Evolutionary conservation across 2,797 vertebrate genomes (phyloP), one percentile per base, ranked within the genome.

Genomic region (Microctenopoma steveboyesi): DNA sequence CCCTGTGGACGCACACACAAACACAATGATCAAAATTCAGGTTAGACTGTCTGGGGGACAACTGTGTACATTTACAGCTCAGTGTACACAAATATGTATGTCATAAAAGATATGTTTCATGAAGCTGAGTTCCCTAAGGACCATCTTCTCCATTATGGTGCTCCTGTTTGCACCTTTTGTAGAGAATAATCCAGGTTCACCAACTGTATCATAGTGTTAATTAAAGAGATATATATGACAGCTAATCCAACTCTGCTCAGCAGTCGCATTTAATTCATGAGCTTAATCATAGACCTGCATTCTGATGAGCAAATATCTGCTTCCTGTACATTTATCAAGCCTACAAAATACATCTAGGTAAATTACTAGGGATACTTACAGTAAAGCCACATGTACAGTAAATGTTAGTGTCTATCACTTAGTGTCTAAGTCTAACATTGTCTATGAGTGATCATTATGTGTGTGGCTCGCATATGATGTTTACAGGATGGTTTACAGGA

Each of bases 1-100:
- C 95, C 87, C 96, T 98, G 61, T 7, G 0, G 18, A 18, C 33
- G 59, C 18, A 70, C 27, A 78, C 45, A 77, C 28, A 48, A 7
- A 67, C 67, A 72, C 37, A 69, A 65, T 25, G 65, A 51, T 64
- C 15, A 66, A 18, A 74, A 2, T 2, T n/a, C 50, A 49, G 8
- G 10, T 40, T 39, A 40, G 13, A 50, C 7, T 45, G 7, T 64
- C 0, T 49, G 15, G 8, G n/a, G 37, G 22, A 45, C 39, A 63
- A 14, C 63, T 42, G 16, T 59, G 35, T 40, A 67, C 35, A 49
- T 5, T 33, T 11, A 30, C 25, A 46, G 16, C 15, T 60, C 22
- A 22, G 6, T 22, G 5, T 16, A 12, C 5, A 37, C 5, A 7
- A 30, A 18, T 18, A 30, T 30, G 28, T 30, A 30, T 30, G 18